phyloP scores from a whole-genome alignment of 2,888 invertebrate species.

The Lymantria monacha region DNA sequence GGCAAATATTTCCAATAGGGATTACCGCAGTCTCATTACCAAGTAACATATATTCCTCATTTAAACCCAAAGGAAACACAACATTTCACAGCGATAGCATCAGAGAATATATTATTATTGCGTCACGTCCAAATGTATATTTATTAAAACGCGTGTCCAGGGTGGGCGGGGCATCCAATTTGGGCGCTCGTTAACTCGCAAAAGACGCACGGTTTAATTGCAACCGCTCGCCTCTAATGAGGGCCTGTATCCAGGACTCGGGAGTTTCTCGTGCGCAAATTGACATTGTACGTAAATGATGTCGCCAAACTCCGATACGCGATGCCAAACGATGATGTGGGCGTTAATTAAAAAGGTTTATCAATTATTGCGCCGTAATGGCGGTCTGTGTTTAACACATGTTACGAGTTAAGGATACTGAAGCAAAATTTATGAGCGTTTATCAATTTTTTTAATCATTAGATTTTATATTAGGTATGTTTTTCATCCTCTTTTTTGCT shows the following conservation, averaged over 20 bases:
- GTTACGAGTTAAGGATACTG: constrained; percentile 4
- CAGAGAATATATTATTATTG: constrained; percentile 49
- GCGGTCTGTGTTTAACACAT: neutral
- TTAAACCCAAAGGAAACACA: constrained; percentile 27
- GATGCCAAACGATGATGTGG: constrained; percentile 46
- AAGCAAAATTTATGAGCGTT: neutral
- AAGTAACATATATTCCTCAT: constrained; percentile 27
- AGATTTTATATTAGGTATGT: too few relatives aligned
- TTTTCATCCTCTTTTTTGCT: too few relatives aligned
- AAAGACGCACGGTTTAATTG: constrained; percentile 80
- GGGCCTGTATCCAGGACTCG: constrained; percentile 64
- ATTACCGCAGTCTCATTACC: neutral
- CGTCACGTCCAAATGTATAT: constrained; percentile 49
- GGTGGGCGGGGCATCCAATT: constrained; percentile 68
- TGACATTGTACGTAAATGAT: constrained; percentile 77
- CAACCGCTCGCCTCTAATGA: constrained; percentile 77
- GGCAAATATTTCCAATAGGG: neutral
- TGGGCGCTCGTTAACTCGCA: constrained; percentile 77
- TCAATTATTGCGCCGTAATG: constrained; percentile 22
- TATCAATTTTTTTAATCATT: too few relatives aligned
- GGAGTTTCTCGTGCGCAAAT: constrained; percentile 67
- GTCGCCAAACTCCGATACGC: constrained; percentile 55
- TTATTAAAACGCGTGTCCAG: constrained; percentile 69
- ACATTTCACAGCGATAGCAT: constrained; percentile 41
- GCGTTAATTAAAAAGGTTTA: constrained; percentile 28